Evolutionary conservation across 2,113 vertebrate genomes (phyloP), one percentile per base, ranked within the genome.

Genomic region (Blennius ocellaris): DNA sequence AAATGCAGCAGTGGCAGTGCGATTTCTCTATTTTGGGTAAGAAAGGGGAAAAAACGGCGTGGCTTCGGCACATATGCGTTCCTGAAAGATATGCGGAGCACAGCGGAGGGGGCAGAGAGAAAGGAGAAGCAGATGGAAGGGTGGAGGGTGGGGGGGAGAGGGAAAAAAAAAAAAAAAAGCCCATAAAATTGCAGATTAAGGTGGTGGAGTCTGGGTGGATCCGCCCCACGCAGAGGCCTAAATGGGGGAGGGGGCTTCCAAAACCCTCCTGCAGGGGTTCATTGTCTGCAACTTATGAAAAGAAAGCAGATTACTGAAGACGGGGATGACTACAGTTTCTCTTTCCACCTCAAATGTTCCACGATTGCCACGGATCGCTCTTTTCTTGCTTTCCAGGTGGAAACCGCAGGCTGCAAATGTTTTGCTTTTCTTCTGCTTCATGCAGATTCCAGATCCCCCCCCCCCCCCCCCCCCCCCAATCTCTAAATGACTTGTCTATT

Each of bases 401-500:
- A 17, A 70, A 69, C 58, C 58, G 54, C 79, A 64, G 47, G 8
- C 63, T 69, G 64, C 36, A 40, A 66, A 41, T 47, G 43, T 59
- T 30, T 66, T 67, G 47, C 69, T 58, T 74, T 44, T 55, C 45
- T 3, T 21, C 69, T 41, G n/a, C 78, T 69, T 51, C 65, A 56
- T 6, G 78, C 69, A 57, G 74, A 75, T 68, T 85, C 74, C 55
- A 59, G 21, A 30, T 30, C 53, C 63, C 53, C 65, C 64, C 54
- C 44, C 12, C 54, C 12, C n/a, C 14, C 45, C 57, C 54, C 64
- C 54, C 67, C 66, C 51, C 44, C 14, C 55, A 15, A 7, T 68
- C 73, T 84, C 79, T 81, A 76, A 87, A 62, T 14, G 66, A 73
- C 77, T 80, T 87, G 84, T 90, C 82, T 90, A 82, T 89, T 90